Conservation (phyloP, 2,888 invertebrate species). For the Koerneria pararmatus region DNA sequence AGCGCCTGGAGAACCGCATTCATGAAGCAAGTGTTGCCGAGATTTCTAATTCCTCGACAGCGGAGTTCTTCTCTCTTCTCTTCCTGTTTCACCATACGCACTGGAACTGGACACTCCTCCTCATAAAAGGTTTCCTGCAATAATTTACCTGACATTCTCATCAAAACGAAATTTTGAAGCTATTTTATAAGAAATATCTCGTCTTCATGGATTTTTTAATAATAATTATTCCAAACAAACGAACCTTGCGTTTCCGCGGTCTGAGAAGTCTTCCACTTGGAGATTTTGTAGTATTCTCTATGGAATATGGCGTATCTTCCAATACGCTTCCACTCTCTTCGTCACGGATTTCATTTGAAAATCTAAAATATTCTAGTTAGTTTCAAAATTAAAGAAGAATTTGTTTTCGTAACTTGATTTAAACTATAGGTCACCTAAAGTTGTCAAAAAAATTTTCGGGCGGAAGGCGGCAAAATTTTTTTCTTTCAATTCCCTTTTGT, state of each 20-base stretch:
- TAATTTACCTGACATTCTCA: too few species aligned
- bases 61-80: slow-evolving; percentile 3
- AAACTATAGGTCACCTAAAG: too few species aligned
- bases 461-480: too few species aligned
- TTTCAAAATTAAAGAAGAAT: too few species aligned
- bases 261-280: slow-evolving; percentile 22
- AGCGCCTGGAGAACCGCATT: slow-evolving; percentile 79
- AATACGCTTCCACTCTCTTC: slow-evolving; percentile 16
- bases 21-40: slow-evolving; percentile 83
- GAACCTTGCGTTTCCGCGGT: slow-evolving; percentile 26
- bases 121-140: slow-evolving; percentile 1
- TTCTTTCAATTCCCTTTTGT: too few species aligned
- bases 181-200: background rate
- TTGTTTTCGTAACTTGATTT: too few species aligned
- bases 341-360: background rate
- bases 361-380: too few species aligned
- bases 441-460: too few species aligned
- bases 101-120: background rate
- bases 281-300: background rate
- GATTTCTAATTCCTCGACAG: slow-evolving; percentile 70
- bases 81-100: background rate
- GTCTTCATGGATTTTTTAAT: background rate
- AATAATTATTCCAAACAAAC: background rate
- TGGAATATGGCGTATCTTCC: slow-evolving; percentile 8
- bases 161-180: background rate